These are phyloP conservation scores for Propithecus deckenii DNA, from an alignment of 2,797 vertebrate genomes.

Conservation along the genomic window DNA sequence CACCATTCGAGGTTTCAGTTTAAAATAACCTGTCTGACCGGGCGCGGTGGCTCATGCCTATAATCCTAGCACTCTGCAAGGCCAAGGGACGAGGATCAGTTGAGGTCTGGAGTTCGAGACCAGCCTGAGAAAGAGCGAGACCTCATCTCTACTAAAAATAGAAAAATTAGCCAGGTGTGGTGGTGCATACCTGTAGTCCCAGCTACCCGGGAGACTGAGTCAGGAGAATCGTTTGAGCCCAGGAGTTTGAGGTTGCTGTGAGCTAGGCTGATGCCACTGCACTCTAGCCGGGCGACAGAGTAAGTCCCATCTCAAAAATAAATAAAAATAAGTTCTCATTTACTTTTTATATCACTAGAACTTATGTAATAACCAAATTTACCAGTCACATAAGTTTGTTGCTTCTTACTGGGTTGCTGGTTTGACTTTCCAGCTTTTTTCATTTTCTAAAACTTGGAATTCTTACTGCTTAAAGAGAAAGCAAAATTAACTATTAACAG, in stretches of 20 bases:
- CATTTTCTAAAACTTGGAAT: background rate
- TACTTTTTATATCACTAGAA: background rate
- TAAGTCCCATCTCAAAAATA: too few species aligned
- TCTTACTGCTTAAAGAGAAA: background rate
- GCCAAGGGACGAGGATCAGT: background rate
- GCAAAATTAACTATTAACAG: background rate
- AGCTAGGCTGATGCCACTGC: background rate
- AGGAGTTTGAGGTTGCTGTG: background rate
- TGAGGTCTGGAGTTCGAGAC: background rate
- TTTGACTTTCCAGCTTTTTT: background rate
- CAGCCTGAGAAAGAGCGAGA: background rate
- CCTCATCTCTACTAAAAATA: slow-evolving; percentile 46
- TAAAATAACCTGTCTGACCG: background rate
- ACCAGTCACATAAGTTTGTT: background rate
- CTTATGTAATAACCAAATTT: background rate
- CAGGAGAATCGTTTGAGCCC: background rate
- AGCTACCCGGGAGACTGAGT: background rate
- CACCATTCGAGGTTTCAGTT: background rate
- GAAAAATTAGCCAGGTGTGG: background rate
- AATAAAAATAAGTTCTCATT: background rate
- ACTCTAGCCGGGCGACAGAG: too few species aligned
- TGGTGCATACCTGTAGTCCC: background rate
- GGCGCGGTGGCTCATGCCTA: background rate
- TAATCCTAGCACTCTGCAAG: background rate
- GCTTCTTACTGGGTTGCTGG: background rate